Percentiles rank a stretch among this genome's conserved stretches.
Conservation (phyloP, 2,797 vertebrate genomes). For the Gymnoscopelus braueri region DNA sequence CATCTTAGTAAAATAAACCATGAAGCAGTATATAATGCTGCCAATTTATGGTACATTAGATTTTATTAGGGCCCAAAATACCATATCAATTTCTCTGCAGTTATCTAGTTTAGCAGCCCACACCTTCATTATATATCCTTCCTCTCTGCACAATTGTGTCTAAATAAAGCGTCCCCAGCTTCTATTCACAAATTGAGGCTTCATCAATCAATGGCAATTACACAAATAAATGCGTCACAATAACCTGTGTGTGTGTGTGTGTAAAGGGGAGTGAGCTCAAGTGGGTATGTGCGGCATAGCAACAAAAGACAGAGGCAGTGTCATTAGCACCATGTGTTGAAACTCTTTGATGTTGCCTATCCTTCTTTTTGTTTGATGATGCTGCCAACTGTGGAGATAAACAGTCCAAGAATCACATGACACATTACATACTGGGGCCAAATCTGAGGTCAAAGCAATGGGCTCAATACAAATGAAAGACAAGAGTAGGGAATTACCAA, state of each 20-base stretch:
- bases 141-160: constrained; percentile 16
- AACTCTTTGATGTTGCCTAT: constrained; percentile 69
- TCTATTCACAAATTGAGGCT: constrained; percentile 17
- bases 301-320: constrained; percentile 53
- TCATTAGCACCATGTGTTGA: constrained; percentile 65
- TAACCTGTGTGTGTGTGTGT: constrained; percentile 18
- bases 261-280: constrained; percentile 13
- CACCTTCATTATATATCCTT: constrained; percentile 9
- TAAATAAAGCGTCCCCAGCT: constrained; percentile 14
- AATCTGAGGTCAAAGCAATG: constrained; percentile 60
- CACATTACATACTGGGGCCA: constrained; percentile 51
- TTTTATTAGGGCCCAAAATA: background rate
- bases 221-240: constrained; percentile 35
- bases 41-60: background rate
- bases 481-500: constrained; percentile 42
- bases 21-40: background rate
- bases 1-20: background rate
- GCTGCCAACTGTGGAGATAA: constrained; percentile 60
- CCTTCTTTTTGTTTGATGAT: constrained; percentile 70
- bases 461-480: constrained; percentile 41
- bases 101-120: constrained; percentile 9
- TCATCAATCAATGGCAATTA: constrained; percentile 40
- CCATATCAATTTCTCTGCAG: background rate
- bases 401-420: constrained; percentile 64
- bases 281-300: constrained; percentile 43